These are phyloP conservation scores for Tupiocoris notatus DNA, from an alignment of 2,888 invertebrate species.

Conservation along the genomic window DNA sequence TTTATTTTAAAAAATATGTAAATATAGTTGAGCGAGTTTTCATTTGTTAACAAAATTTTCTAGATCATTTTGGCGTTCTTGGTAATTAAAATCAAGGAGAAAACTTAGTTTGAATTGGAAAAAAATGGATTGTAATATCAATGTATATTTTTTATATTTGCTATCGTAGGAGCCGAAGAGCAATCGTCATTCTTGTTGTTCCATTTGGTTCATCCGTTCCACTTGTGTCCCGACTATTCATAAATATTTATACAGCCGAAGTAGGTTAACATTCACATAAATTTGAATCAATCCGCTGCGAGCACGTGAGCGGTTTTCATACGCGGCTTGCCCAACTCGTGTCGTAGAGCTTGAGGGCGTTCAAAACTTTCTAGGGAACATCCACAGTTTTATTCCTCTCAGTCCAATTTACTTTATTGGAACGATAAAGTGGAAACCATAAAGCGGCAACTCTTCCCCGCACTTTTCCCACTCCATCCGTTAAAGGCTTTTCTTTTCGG, in stretches of 20 bases:
- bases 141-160: no score
- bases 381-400: not conserved
- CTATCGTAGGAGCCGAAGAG: no score
- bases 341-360: not conserved
- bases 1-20: no score
- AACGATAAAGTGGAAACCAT: constrained; percentile 27
- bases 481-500: constrained; percentile 5
- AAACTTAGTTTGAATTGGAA: no score
- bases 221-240: not conserved
- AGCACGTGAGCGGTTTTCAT: not conserved
- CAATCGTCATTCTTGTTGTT: no score
- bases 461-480: constrained; percentile 3
- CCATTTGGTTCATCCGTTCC: no score
- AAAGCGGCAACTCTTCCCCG: constrained; percentile 6
- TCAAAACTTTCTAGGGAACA: not conserved
- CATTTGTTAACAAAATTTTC: no score
- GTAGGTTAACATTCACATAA: constrained; percentile 18
- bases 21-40: no score
- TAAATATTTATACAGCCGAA: constrained; percentile 8
- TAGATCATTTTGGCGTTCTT: no score
- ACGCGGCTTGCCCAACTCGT: no score
- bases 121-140: no score
- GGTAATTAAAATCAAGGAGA: no score
- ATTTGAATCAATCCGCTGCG: constrained; percentile 9
- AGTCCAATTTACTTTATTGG: constrained; percentile 28